Evolutionary conservation across 2,113 vertebrate genomes (phyloP), one percentile per base, ranked within the genome.

Genomic region (Telmatochromis sp.): DNA sequence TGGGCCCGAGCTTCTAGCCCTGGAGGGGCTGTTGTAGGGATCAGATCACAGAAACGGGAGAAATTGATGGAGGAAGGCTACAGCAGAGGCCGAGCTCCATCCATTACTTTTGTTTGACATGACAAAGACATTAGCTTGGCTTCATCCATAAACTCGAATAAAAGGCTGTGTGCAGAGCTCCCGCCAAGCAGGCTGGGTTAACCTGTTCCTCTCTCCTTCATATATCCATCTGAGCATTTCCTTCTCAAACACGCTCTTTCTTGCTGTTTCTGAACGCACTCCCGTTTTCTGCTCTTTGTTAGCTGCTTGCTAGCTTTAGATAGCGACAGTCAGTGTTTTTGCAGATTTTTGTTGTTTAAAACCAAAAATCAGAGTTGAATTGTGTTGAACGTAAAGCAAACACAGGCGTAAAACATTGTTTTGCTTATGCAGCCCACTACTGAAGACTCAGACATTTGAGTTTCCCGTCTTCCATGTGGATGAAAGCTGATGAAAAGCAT

Each of bases 401-500:
- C 58, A 63, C 58, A 63, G 2, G 17, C 31, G 31, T 35, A 2
- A 63, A 11, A 63, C 31, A 35, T 35, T 28, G 42, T 40, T 60
- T 86, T 60, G 26, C 35, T 89, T 71, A 79, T 60, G 84, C 57
- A 60, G 68, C 68, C 81, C 81, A 7, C 82, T 78, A 5, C 63
- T 42, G 33, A n/a, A 53, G 5, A 81, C 65, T 28, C 80, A 83
- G 57, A 79, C 55, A 19, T 85, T 89, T 68, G 50, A 7, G 23
- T 86, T 88, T 31, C 19, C 53, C 21, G 21, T 80, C 35, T 79
- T 75, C n/a, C 14, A 14, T 19, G 51, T 68, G 78, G 83, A 82
- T 81, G 78, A 45, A 51, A 87, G 65, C 50, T 57, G 90, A 91
- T 5, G 35, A 83, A 94, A 91, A 87, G 40, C 88, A 91, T 35